Evolutionary conservation across 2,797 vertebrate genomes (phyloP).

Genomic region (Paramormyrops hopkinsi): DNA sequence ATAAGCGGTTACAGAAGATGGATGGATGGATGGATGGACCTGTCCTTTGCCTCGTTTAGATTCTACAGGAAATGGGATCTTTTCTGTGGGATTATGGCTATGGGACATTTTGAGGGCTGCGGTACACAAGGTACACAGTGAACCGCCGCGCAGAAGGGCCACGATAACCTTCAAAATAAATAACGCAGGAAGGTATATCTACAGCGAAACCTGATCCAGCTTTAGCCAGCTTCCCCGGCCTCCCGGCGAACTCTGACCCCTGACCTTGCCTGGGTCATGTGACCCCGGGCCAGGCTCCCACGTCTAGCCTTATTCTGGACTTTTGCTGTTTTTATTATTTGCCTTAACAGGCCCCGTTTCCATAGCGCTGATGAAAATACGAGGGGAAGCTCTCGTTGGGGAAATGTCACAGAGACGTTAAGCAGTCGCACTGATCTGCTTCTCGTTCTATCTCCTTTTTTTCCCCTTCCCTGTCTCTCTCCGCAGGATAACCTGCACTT

Average conservation of each 20-base stretch:
- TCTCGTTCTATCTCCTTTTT: slow-evolving; percentile 36
- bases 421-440: slow-evolving; percentile 64
- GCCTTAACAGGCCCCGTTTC: slow-evolving; percentile 19
- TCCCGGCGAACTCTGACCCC: slow-evolving; percentile 76
- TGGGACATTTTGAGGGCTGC: background rate
- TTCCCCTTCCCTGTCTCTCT: slow-evolving; percentile 44
- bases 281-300: slow-evolving; percentile 61
- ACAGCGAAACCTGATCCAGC: slow-evolving; percentile 53
- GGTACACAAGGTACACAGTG: slow-evolving; percentile 22
- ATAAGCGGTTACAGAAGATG: background rate
- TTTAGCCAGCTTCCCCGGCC: slow-evolving; percentile 64
- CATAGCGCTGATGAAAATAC: slow-evolving; percentile 23
- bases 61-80: background rate
- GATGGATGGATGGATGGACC: background rate
- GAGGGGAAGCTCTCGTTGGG: slow-evolving; percentile 35
- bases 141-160: slow-evolving; percentile 28
- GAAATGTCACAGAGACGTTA: slow-evolving; percentile 76
- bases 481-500: slow-evolving; percentile 43
- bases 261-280: slow-evolving; percentile 76
- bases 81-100: background rate
- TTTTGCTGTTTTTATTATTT: slow-evolving; percentile 33
- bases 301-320: slow-evolving; percentile 30
- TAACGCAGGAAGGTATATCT: slow-evolving; percentile 32
- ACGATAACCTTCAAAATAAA: slow-evolving; percentile 42
- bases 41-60: background rate